Percentiles rank a stretch among this genome's conserved stretches.
Conservation (phyloP, 2,888 invertebrate species). For the Germaria angustata region DNA sequence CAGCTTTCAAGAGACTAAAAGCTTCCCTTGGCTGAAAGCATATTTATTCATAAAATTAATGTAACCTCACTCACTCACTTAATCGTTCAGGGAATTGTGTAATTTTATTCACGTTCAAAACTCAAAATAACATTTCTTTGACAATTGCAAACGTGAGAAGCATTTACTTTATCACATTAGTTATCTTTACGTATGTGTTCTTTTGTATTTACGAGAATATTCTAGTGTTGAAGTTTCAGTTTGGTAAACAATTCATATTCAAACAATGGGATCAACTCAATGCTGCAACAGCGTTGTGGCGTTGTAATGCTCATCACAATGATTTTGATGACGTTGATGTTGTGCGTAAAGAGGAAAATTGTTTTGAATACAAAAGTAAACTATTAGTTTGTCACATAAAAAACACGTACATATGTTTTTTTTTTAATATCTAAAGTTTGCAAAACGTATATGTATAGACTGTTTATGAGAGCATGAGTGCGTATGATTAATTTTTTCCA, state of each 20-base stretch:
- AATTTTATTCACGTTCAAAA: slow-evolving; percentile 61
- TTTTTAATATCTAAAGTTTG: neutral
- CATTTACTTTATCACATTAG: slow-evolving; percentile 38
- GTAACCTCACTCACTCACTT: slow-evolving; percentile 5
- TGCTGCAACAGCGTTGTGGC: neutral
- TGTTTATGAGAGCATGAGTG: neutral
- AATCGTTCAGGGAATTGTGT: slow-evolving; percentile 46
- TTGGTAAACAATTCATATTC: slow-evolving; percentile 18
- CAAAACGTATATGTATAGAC: neutral
- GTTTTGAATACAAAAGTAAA: slow-evolving; percentile 18
- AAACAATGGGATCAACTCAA: neutral
- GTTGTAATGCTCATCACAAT: neutral
- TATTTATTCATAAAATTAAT: slow-evolving; percentile 15
- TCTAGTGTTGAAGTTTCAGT: neutral
- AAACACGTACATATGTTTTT: neutral
- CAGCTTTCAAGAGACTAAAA: neutral
- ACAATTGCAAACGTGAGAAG: slow-evolving; percentile 62
- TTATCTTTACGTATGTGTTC: neutral
- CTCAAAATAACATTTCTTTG: slow-evolving; percentile 62
- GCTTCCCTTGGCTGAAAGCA: neutral
- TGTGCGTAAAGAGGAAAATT: slow-evolving; percentile 6
- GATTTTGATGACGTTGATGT: neutral
- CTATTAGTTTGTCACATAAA: neutral
- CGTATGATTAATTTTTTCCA: neutral
- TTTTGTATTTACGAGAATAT: neutral